phyloP scores from a whole-genome alignment of 2,113 vertebrate species.

The zebrafish (Danio rerio) region DNA sequence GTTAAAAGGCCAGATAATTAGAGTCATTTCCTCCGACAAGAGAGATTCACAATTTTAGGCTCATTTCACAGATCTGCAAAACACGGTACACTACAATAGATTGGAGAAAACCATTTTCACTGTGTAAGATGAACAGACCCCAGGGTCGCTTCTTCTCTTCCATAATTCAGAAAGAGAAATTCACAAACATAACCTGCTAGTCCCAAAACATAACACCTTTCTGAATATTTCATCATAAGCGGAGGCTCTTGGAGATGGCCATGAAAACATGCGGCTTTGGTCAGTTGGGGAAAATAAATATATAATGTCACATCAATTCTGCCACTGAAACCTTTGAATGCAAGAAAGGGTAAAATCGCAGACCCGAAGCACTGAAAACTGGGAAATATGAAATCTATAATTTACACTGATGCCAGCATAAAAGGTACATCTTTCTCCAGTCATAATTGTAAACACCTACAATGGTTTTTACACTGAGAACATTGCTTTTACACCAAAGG shows the following conservation, averaged over 20 bases:
- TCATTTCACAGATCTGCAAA: constrained; percentile 29
- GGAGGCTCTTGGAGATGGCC: constrained; percentile 10
- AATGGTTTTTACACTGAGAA: neutral
- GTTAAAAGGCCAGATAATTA: constrained; percentile 39
- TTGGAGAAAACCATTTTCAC: constrained; percentile 4
- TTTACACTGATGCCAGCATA: constrained; percentile 1
- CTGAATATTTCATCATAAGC: constrained; percentile 38
- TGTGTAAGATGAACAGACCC: constrained; percentile 39
- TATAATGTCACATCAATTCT: neutral
- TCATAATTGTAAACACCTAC: neutral
- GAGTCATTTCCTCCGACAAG: constrained; percentile 37
- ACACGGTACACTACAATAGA: constrained; percentile 27
- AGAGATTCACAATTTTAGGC: neutral
- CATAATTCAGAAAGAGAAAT: constrained; percentile 49
- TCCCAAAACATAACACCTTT: constrained; percentile 46
- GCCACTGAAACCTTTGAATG: neutral
- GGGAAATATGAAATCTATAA: constrained; percentile 8
- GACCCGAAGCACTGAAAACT: neutral
- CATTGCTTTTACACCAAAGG: constrained; percentile 12
- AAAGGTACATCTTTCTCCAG: neutral
- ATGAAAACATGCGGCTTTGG: neutral
- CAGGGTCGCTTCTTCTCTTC: constrained; percentile 13
- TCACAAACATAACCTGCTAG: constrained; percentile 38
- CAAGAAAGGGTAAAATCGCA: neutral
- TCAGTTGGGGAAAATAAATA: neutral